Conservation (phyloP, 2,888 invertebrate genomes). For the Tolmerus cingulatus region DNA sequence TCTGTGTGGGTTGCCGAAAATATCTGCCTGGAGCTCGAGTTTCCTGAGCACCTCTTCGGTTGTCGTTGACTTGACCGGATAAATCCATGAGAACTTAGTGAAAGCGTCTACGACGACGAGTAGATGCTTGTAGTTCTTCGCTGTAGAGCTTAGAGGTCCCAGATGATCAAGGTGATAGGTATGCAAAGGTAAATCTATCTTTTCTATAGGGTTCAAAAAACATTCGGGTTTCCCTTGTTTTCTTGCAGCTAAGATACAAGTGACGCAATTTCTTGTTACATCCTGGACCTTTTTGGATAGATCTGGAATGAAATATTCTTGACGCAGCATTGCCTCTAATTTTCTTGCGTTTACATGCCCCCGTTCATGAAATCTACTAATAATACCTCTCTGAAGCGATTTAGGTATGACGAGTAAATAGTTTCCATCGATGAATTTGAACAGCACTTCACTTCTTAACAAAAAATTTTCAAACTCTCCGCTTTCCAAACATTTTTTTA, state of each 20-base stretch:
- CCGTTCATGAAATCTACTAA: background rate
- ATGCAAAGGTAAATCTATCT: too few species aligned
- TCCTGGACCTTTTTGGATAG: background rate
- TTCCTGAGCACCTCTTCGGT: background rate
- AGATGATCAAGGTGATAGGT: too few species aligned
- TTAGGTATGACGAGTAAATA: slow-evolving; percentile 41
- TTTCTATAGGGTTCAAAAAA: background rate
- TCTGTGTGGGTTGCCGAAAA: background rate
- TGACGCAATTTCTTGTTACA: background rate
- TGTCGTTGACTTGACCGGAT: background rate
- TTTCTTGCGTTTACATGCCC: background rate
- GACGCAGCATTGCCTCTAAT: background rate
- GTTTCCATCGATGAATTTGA: slow-evolving; percentile 44
- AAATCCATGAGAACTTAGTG: background rate
- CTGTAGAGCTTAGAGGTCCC: too few species aligned
- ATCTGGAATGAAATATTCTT: background rate
- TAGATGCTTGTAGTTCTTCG: too few species aligned
- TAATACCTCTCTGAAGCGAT: slow-evolving; percentile 9
- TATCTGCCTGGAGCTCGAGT: background rate
- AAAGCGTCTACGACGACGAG: slow-evolving; percentile 45
- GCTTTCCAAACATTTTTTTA: slow-evolving; percentile 27
- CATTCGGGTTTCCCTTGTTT: background rate
- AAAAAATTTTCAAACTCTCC: slow-evolving; percentile 44
- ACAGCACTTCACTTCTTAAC: slow-evolving; percentile 29
- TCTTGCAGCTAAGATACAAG: slow-evolving; percentile 2